Base-by-base conservation (phyloP, 1,140 invertebrate genomes). In the Drosophila orosa region DNA sequence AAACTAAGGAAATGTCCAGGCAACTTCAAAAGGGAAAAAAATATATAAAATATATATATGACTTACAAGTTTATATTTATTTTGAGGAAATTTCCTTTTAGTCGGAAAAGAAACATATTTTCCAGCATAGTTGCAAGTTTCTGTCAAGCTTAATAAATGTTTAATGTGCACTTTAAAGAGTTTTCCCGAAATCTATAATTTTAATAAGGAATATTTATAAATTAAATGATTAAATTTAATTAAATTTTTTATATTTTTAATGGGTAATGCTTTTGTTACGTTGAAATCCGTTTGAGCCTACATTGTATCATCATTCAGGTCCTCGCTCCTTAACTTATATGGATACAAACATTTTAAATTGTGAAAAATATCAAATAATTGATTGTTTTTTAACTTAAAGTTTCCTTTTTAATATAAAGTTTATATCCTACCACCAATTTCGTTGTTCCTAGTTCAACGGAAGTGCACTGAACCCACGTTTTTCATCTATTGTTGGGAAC, bases 381-480 rank as follows among this genome's bases (percentile, higher is more conserved):
- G 15, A n/a, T 37, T 37, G 15, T 17, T 17, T 17, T 9, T 8
- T 0, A 24, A 7, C 42, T 13, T 15, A 0, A 8, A 19, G 17
- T 19, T 19, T 37, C 35, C 35, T 37, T 35, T 37, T 12, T 6
- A 42, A 29, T 29, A 29, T n/a, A n/a, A n/a, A n/a, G n/a, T n/a
- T n/a, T 31, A 31, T 8, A 8, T 9, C 8, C 5, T 13, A 3
- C 33, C 1, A 24, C 5, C 13, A 37, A 15, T 17, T 13, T 27
- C n/a, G 3, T 27, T 58, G 22, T 45, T 45, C 13, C 17, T 63
- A 73, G 69, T 73, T 60, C 47, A 73, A 31, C 56, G 55, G 55
- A 73, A 73, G 67, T 73, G 54, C 67, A 73, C 19, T 73, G 69
- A 73, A 73, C 69, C 31, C 50, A 24, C 50, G 25, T 52, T 42